Evolutionary conservation across 2,888 invertebrate species (phyloP).

Genomic region (Lepidonotus clava): DNA sequence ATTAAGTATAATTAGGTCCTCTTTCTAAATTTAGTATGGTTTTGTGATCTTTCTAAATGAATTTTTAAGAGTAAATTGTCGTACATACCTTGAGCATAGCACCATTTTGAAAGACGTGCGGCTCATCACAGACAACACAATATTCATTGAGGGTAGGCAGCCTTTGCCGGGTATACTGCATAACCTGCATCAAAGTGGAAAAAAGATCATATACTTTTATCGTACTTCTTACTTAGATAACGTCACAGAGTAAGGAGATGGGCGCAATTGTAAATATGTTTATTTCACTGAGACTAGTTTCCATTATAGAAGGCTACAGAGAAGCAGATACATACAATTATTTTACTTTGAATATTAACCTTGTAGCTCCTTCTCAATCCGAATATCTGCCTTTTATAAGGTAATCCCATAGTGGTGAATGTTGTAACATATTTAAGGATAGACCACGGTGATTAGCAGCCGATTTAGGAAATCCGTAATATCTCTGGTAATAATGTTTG

Average conservation of each 20-base stretch:
- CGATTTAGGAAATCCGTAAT: no score
- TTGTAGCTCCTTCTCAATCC: no score
- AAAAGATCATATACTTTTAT: not conserved
- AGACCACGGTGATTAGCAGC: no score
- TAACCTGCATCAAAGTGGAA: constrained; percentile 66
- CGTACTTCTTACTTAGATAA: no score
- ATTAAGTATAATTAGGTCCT: no score
- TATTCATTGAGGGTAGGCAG: constrained; percentile 75
- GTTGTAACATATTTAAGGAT: no score
- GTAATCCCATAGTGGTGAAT: no score
- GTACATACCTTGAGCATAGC: constrained; percentile 75
- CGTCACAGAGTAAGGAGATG: not conserved
- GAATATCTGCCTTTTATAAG: no score
- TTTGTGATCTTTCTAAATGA: not conserved
- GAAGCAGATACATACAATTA: no score
- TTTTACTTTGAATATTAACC: no score
- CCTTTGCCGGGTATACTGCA: constrained; percentile 72
- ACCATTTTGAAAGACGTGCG: constrained; percentile 76
- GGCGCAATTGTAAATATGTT: not conserved
- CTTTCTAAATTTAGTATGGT: not conserved
- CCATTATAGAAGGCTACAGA: not conserved
- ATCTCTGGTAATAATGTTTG: no score
- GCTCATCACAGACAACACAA: constrained; percentile 77
- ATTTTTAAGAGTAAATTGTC: not conserved
- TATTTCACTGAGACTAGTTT: not conserved